phyloP scores from a whole-genome alignment of 2,797 vertebrate genomes.

The Hapalemur alaotrensis region DNA sequence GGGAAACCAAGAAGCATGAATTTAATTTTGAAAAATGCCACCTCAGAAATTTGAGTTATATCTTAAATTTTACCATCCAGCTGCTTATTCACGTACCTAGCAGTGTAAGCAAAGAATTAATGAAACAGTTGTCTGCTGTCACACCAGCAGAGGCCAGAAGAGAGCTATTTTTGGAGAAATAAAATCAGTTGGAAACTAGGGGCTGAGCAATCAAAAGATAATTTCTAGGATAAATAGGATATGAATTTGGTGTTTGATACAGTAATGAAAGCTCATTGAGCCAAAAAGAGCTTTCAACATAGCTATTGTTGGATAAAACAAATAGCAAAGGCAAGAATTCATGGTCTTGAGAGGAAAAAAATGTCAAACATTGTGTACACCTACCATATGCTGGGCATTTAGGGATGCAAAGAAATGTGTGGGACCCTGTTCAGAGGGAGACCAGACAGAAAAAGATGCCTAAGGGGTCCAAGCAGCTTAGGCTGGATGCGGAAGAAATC shows the following conservation, averaged over 20 bases:
- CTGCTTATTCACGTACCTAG: not conserved
- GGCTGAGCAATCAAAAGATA: not conserved
- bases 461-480: not conserved
- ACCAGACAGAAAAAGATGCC: not conserved
- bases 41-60: not conserved
- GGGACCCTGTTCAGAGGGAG: not conserved
- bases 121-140: not conserved
- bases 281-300: not conserved
- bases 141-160: slow-evolving; percentile 81
- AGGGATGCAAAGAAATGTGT: not conserved
- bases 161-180: slow-evolving; percentile 67
- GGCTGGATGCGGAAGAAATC: not conserved
- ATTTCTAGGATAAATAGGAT: not conserved
- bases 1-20: not conserved
- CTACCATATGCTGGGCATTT: not conserved
- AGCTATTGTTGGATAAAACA: not conserved
- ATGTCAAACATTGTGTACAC: not conserved
- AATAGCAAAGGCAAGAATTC: not conserved
- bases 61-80: not conserved
- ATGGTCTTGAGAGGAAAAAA: not conserved
- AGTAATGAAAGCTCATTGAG: not conserved
- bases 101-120: not conserved
- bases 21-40: slow-evolving; percentile 19
- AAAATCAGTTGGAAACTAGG: not conserved
- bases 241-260: not conserved